These are phyloP conservation scores for Dinocampus coccinellae DNA, from an alignment of 2,888 invertebrate genomes.

Conservation along the genomic window DNA sequence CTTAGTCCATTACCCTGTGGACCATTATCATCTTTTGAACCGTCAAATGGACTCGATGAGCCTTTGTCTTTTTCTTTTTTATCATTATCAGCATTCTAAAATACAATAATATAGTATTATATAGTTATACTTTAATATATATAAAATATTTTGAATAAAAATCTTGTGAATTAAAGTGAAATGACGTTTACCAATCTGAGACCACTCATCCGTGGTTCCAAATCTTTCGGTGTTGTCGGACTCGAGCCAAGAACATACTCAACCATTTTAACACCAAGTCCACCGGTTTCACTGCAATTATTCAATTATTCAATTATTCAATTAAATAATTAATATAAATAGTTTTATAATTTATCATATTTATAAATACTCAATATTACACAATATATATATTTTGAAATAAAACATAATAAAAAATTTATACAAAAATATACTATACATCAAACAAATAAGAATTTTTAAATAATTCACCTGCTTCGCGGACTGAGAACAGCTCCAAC, in stretches of 20 bases:
- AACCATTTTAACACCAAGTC: slow-evolving; percentile 97
- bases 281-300: slow-evolving; percentile 83
- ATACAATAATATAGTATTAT: slow-evolving; percentile 7
- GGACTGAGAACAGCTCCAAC: slow-evolving; percentile 67
- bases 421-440: too few relatives aligned
- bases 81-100: slow-evolving; percentile 63
- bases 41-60: slow-evolving; percentile 73
- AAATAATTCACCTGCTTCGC: slow-evolving; percentile 62
- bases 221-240: slow-evolving; percentile 75
- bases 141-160: neutral
- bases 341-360: too few relatives aligned
- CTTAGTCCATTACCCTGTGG: slow-evolving; percentile 72
- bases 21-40: slow-evolving; percentile 72
- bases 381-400: too few relatives aligned
- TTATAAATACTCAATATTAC: too few relatives aligned
- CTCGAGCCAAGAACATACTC: slow-evolving; percentile 96
- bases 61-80: slow-evolving; percentile 73
- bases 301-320: too few relatives aligned
- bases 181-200: slow-evolving; percentile 63
- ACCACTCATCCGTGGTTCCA: slow-evolving; percentile 66
- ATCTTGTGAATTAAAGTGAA: neutral
- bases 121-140: neutral
- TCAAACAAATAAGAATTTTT: neutral
- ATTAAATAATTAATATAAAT: slow-evolving; percentile 1
- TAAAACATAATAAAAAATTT: too few relatives aligned